Percentiles rank a stretch among this genome's conserved stretches.
phyloP scores from a whole-genome alignment of 2,797 vertebrate genomes.

The Melanotaenia boesemani region DNA sequence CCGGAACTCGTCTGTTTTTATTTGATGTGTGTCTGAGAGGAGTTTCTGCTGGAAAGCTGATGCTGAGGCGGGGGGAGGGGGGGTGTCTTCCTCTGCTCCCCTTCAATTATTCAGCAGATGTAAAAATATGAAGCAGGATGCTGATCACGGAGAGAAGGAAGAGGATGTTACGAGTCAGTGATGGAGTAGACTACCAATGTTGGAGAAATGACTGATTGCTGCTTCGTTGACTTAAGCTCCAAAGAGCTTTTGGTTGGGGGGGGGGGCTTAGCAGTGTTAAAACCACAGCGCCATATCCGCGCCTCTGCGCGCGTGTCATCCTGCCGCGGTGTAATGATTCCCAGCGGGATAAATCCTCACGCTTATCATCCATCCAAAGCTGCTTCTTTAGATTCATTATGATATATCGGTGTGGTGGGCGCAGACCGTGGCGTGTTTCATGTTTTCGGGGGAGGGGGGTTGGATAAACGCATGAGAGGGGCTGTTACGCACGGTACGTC shows the following conservation, averaged over 20 bases:
- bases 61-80: neutral
- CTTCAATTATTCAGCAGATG: conserved; percentile 79
- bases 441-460: neutral
- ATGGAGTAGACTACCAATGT: conserved; percentile 48
- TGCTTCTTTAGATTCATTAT: conserved; percentile 35
- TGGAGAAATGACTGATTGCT: conserved; percentile 47
- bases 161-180: neutral
- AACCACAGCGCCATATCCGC: conserved; percentile 46
- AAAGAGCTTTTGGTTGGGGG: conserved; percentile 42
- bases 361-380: conserved; percentile 44
- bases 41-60: too few species aligned
- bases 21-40: too few species aligned
- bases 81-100: conserved; percentile 41
- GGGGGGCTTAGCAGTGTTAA: conserved; percentile 49
- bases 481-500: conserved; percentile 77
- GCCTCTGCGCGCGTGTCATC: conserved; percentile 22
- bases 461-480: conserved; percentile 48
- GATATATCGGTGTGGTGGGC: conserved; percentile 37
- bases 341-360: conserved; percentile 31
- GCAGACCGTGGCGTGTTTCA: conserved; percentile 35
- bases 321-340: conserved; percentile 38
- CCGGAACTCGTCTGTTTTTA: too few species aligned
- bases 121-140: conserved; percentile 71
- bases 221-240: conserved; percentile 58
- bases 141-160: conserved; percentile 18